Evolutionary conservation across 2,113 vertebrate species (phyloP).

Genomic region (Donacobius atricapilla): DNA sequence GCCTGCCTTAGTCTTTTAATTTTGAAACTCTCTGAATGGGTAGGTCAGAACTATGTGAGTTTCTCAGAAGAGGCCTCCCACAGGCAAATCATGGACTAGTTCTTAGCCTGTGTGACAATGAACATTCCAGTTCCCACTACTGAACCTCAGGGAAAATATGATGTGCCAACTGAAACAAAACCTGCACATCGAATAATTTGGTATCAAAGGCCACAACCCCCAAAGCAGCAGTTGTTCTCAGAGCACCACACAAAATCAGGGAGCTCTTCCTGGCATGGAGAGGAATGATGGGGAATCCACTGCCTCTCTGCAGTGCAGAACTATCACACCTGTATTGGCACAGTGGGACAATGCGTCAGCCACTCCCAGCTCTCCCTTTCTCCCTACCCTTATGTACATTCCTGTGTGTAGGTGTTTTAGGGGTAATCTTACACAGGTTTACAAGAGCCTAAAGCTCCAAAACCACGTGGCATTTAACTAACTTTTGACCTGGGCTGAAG

Average conservation of each 20-base stretch:
- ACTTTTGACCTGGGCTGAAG: not conserved
- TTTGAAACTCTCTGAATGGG: not conserved
- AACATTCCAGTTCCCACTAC: not conserved
- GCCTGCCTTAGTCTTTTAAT: not conserved
- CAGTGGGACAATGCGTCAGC: rapidly evolving
- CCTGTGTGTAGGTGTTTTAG: not conserved
- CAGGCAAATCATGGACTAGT: not conserved
- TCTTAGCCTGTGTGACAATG: not conserved
- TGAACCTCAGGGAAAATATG: not conserved
- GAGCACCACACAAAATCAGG: not conserved
- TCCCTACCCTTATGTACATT: not conserved
- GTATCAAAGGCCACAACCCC: not conserved
- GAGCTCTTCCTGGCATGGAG: not conserved
- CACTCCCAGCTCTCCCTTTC: not conserved
- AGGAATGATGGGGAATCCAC: not conserved
- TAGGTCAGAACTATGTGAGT: not conserved
- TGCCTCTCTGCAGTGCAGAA: not conserved
- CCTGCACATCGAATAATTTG: not conserved
- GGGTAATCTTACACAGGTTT: not conserved
- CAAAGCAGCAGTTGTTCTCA: not conserved
- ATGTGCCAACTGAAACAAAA: not conserved
- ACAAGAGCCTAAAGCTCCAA: not conserved
- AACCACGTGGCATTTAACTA: not conserved
- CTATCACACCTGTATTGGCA: not conserved
- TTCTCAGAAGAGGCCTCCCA: not conserved